Evolutionary conservation across 2,113 vertebrate genomes (phyloP).

Genomic region (Catharus minimus): DNA sequence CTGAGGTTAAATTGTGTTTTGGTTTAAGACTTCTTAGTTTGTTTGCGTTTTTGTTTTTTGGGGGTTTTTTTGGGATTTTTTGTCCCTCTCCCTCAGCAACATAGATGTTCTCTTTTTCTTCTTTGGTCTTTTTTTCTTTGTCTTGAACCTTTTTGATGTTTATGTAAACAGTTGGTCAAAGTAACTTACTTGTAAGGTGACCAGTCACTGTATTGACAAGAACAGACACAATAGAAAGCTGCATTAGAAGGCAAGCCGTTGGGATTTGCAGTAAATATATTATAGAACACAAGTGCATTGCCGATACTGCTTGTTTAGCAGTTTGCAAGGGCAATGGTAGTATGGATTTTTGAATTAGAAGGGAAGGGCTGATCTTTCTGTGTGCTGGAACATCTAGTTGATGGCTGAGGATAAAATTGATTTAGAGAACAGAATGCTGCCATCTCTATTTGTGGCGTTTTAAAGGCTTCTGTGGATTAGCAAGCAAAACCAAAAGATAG

Average conservation of each 20-base stretch:
- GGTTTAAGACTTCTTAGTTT: background rate
- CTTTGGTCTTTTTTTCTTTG: background rate
- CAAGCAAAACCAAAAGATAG: slow-evolving; percentile 60
- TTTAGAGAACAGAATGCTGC: slow-evolving; percentile 74
- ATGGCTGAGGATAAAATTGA: slow-evolving; percentile 78
- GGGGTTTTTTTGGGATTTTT: background rate
- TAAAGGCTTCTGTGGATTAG: slow-evolving; percentile 73
- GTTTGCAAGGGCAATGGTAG: slow-evolving; percentile 80
- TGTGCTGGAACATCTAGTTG: slow-evolving; percentile 74
- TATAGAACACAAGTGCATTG: slow-evolving; percentile 83
- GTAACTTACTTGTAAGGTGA: slow-evolving; percentile 67
- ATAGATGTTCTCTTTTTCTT: background rate
- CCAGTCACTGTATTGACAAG: slow-evolving; percentile 73
- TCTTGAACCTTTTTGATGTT: slow-evolving; percentile 48
- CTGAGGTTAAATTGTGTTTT: background rate
- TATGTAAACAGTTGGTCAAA: slow-evolving; percentile 63
- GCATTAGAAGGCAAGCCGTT: slow-evolving; percentile 69
- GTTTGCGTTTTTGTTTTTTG: background rate
- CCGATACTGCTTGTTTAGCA: slow-evolving; percentile 86
- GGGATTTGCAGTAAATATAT: slow-evolving; percentile 83
- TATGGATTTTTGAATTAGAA: slow-evolving; percentile 87
- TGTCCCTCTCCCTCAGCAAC: rapidly evolving
- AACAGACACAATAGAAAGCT: slow-evolving; percentile 73
- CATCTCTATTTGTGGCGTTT: slow-evolving; percentile 64
- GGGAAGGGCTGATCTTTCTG: slow-evolving; percentile 76